phyloP scores from a whole-genome alignment of 2,888 invertebrate genomes.

The Idaea aversata region DNA sequence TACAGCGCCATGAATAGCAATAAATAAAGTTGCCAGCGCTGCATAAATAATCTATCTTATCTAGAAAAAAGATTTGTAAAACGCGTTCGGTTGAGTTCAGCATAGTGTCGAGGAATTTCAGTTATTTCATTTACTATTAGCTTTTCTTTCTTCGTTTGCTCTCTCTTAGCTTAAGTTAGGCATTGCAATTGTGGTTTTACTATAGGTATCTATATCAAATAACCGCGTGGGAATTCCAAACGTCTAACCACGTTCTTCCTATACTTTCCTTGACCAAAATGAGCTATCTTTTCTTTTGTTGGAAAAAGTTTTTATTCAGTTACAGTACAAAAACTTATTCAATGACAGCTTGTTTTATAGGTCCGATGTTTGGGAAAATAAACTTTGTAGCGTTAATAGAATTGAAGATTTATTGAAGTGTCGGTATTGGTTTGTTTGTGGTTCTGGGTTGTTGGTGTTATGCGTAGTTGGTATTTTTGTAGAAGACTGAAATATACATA shows the following conservation, averaged over 20 bases:
- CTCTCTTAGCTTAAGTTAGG: no score
- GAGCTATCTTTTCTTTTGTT: constrained; percentile 25
- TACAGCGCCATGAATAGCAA: no score
- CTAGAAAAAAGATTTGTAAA: no score
- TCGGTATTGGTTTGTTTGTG: background rate
- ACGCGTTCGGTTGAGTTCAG: no score
- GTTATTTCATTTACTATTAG: no score
- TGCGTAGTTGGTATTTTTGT: no score
- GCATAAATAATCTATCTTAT: no score
- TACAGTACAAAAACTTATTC: constrained; percentile 22
- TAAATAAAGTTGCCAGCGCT: no score
- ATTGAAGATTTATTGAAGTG: constrained; percentile 8
- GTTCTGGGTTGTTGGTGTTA: no score
- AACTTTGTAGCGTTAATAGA: background rate
- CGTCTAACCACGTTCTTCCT: constrained; percentile 5
- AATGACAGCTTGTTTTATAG: constrained; percentile 23
- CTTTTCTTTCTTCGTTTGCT: no score
- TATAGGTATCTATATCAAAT: background rate
- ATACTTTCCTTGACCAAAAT: constrained; percentile 24
- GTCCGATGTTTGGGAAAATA: constrained; percentile 17
- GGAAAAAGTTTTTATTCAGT: constrained; percentile 26
- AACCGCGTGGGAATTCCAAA: constrained; percentile 10
- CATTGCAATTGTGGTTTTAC: background rate
- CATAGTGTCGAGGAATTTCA: no score
- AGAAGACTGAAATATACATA: no score